Evolutionary conservation across 2,888 invertebrate genomes (phyloP).

Genomic region (Macaria notata): DNA sequence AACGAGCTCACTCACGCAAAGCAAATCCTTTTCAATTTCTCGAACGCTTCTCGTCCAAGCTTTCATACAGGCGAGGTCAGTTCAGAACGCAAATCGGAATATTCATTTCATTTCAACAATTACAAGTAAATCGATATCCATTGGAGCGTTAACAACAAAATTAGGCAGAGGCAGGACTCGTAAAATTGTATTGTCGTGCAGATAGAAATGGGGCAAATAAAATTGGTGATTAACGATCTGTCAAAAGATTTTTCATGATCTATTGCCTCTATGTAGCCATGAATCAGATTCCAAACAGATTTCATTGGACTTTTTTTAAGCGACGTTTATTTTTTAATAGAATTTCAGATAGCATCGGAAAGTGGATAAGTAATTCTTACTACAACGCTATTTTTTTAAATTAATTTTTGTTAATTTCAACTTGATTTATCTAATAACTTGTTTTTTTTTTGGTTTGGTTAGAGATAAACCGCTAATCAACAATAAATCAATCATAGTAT

Average conservation of each 20-base stretch:
- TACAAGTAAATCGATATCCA: slow-evolving; percentile 18
- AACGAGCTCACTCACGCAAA: slow-evolving; percentile 54
- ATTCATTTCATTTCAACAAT: slow-evolving; percentile 22
- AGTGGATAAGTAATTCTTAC: no score
- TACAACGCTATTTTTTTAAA: no score
- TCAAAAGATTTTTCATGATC: slow-evolving; percentile 10
- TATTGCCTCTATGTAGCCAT: no score
- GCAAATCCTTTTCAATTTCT: slow-evolving; percentile 69
- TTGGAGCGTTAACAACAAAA: slow-evolving; percentile 19
- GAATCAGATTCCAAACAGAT: no score
- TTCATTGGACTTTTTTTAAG: no score
- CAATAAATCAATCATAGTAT: no score
- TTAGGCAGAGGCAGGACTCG: slow-evolving; percentile 17
- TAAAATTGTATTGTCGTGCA: slow-evolving; percentile 26
- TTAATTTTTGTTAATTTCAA: no score
- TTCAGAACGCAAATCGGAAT: slow-evolving; percentile 5
- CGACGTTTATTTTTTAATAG: no score
- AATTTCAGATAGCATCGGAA: no score
- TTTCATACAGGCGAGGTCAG: slow-evolving; percentile 21
- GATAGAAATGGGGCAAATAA: slow-evolving; percentile 19
- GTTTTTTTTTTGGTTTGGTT: no score
- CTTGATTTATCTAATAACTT: no score
- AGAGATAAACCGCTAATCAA: no score
- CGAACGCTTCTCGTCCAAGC: slow-evolving; percentile 51
- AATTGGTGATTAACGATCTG: slow-evolving; percentile 21